phyloP scores from a whole-genome alignment of 2,888 invertebrate genomes.

The Cheilosia grossa region DNA sequence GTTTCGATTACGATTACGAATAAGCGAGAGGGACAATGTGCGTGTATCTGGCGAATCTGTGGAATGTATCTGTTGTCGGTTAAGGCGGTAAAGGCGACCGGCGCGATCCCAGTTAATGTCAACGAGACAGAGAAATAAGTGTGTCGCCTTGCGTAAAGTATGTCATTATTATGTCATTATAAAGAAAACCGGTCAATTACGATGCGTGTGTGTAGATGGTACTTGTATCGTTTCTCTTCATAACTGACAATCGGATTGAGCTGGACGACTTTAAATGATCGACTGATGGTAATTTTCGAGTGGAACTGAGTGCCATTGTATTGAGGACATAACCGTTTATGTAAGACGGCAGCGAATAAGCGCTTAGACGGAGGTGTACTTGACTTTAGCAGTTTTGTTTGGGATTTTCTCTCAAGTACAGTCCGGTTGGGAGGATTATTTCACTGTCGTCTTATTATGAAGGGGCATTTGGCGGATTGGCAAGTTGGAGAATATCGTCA shows the following conservation, averaged over 20 bases:
- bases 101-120: slow-evolving; percentile 7
- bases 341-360: neutral
- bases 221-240: too few species aligned
- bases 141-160: slow-evolving; percentile 21
- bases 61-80: slow-evolving; percentile 14
- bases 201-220: neutral
- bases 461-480: neutral
- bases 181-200: slow-evolving; percentile 26
- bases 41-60: slow-evolving; percentile 13
- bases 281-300: slow-evolving; percentile 9
- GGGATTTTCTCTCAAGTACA: neutral
- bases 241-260: neutral
- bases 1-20: neutral
- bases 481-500: neutral
- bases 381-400: neutral
- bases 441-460: neutral
- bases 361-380: neutral
- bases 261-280: slow-evolving; percentile 8
- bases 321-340: slow-evolving; percentile 3
- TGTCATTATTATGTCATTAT: slow-evolving; percentile 33
- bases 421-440: neutral
- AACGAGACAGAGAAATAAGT: slow-evolving; percentile 13
- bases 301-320: neutral
- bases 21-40: neutral
- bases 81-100: too few species aligned